Evolutionary conservation across 2,113 vertebrate species (phyloP).

Genomic region (Tylochromis polylepis): DNA sequence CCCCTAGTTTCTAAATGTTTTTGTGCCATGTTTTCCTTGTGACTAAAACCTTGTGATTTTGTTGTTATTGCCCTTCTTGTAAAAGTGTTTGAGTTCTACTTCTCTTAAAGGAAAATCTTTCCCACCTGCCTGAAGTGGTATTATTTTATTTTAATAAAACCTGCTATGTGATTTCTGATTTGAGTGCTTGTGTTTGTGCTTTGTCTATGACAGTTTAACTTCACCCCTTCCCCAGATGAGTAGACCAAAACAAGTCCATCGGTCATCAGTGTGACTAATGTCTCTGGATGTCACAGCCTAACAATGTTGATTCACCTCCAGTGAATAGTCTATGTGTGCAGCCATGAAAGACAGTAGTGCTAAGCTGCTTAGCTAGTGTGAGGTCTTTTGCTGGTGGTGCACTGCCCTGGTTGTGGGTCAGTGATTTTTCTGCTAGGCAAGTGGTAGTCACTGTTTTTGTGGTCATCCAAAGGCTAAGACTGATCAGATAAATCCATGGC

Average conservation of each 20-base stretch:
- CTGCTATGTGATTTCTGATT: background rate
- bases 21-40: background rate
- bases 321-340: constrained; percentile 25
- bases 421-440: constrained; percentile 7
- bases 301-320: constrained; percentile 39
- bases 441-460: constrained; percentile 23
- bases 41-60: background rate
- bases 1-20: background rate
- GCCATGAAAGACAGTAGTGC: constrained; percentile 36
- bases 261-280: background rate
- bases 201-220: background rate
- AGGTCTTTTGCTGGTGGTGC: constrained; percentile 42
- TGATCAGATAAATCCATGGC: constrained; percentile 24
- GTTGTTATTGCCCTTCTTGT: background rate
- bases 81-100: background rate
- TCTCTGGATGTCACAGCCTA: constrained; percentile 15
- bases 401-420: constrained; percentile 32
- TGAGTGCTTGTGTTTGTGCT: background rate
- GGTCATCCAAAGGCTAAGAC: background rate
- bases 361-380: constrained; percentile 57
- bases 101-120: background rate
- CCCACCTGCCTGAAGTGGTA: background rate
- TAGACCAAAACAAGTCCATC: background rate
- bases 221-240: background rate
- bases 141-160: background rate